phyloP scores from a whole-genome alignment of 2,888 invertebrate species.

The Cantharis lateralis region DNA sequence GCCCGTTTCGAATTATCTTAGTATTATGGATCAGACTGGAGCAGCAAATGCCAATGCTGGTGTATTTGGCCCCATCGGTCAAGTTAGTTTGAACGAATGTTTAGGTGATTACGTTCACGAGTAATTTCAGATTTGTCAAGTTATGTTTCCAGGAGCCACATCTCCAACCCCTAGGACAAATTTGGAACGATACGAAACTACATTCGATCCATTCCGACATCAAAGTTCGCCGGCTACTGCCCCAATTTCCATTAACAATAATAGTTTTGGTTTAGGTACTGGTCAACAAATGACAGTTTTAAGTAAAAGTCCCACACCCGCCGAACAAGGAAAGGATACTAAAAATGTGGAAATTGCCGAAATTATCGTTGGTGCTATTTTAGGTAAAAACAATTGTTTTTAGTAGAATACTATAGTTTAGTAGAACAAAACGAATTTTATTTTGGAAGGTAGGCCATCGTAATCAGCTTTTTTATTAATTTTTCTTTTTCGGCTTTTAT shows the following conservation, averaged over 20 bases:
- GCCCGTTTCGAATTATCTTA: constrained; percentile 58
- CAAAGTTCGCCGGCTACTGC: constrained; percentile 74
- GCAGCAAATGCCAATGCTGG: constrained; percentile 57
- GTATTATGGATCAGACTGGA: constrained; percentile 60
- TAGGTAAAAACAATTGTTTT: constrained; percentile 65
- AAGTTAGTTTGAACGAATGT: constrained; percentile 66
- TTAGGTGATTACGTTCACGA: constrained; percentile 42
- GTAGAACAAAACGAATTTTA: background rate
- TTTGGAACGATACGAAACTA: constrained; percentile 72
- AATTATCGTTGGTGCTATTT: constrained; percentile 95
- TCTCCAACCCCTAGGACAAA: constrained; percentile 70
- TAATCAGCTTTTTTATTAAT: too few species aligned
- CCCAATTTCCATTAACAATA: constrained; percentile 81
- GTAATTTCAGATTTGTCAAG: background rate
- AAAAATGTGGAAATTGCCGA: constrained; percentile 95
- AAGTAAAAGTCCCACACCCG: constrained; percentile 82
- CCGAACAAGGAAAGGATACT: constrained; percentile 76
- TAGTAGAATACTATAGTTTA: background rate
- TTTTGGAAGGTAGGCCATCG: background rate
- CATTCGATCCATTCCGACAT: constrained; percentile 77
- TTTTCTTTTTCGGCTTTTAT: too few species aligned
- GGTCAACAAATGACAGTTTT: constrained; percentile 74
- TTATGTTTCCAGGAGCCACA: constrained; percentile 59
- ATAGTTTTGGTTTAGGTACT: constrained; percentile 85
- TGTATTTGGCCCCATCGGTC: constrained; percentile 83